Evolutionary conservation across 2,888 invertebrate genomes (phyloP), one percentile per base, ranked within the genome.

Genomic region (Baronia brevicornis): DNA sequence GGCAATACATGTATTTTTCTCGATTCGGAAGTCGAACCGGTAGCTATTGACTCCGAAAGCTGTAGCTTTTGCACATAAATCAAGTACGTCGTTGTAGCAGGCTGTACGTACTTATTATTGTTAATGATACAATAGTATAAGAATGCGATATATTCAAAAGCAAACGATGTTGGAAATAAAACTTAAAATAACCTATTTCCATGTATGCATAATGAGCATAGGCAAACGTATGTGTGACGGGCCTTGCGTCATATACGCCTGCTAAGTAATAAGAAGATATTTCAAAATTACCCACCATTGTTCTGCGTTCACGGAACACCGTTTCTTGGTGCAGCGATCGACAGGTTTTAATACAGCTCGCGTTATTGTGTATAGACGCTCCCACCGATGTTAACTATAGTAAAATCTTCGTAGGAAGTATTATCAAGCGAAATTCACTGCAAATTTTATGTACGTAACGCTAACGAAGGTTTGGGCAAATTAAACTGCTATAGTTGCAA

Each of bases 261-360:
- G n/a, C n/a, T n/a, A 43, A 65, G 67, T 74, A 77, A 79, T 77
- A 71, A 71, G 73, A 73, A 70, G 66, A 56, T 66, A 79, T 80
- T 80, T 79, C 78, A 79, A 79, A 78, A 80, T 72, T 70, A 75
- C 72, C 63, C 66, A 63, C 78, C 65, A 82, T 84, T 84, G 84
- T 84, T 78, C 70, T 70, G 64, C 43, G 62, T 82, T 79, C 78
- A 72, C 66, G 62, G 82, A 80, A 80, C 70, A 60, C 55, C 58
- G 66, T 64, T 60, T 64, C 60, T 57, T 49, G 53, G 58, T 56
- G 58, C 59, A 49, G 48, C 59, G 57, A 67, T 74, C 64, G 58
- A 62, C 54, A 61, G 59, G 54, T 47, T 54, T 52, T 68, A 72
- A 72, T 74, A 68, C 60, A 51, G 48, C 59, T 62, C 56, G 57